These are phyloP conservation scores for Rhyacophila evoluta DNA, from an alignment of 2,888 invertebrate species.

Conservation along the genomic window DNA sequence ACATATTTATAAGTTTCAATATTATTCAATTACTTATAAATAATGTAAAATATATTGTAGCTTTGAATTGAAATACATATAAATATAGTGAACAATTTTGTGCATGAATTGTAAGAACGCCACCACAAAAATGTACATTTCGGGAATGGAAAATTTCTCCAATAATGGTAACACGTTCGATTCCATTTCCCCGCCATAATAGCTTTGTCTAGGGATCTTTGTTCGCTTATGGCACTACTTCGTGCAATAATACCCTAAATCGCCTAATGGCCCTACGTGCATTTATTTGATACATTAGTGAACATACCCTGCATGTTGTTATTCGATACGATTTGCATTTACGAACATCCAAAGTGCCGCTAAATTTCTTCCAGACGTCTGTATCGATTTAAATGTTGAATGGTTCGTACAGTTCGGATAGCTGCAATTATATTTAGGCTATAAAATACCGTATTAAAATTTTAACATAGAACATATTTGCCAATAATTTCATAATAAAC, in stretches of 20 bases:
- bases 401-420: too few species aligned
- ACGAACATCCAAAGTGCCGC: background rate
- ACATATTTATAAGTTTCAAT: too few species aligned
- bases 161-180: background rate
- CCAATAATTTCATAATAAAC: too few species aligned
- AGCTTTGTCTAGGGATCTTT: background rate
- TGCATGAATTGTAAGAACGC: background rate
- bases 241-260: slow-evolving; percentile 10
- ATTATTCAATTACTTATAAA: too few species aligned
- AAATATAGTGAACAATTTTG: too few species aligned
- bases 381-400: background rate
- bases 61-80: too few species aligned
- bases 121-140: background rate
- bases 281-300: slow-evolving; percentile 24
- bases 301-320: background rate
- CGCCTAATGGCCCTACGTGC: slow-evolving; percentile 17
- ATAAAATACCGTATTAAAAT: too few species aligned
- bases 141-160: background rate
- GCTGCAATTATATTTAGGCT: too few species aligned
- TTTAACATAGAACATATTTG: too few species aligned
- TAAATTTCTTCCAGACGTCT: background rate
- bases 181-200: slow-evolving; percentile 9
- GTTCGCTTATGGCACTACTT: slow-evolving; percentile 17
- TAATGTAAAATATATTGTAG: too few species aligned
- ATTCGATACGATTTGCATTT: background rate